phyloP scores from a whole-genome alignment of 2,113 vertebrate species.

The Peucedramus taeniatus region DNA sequence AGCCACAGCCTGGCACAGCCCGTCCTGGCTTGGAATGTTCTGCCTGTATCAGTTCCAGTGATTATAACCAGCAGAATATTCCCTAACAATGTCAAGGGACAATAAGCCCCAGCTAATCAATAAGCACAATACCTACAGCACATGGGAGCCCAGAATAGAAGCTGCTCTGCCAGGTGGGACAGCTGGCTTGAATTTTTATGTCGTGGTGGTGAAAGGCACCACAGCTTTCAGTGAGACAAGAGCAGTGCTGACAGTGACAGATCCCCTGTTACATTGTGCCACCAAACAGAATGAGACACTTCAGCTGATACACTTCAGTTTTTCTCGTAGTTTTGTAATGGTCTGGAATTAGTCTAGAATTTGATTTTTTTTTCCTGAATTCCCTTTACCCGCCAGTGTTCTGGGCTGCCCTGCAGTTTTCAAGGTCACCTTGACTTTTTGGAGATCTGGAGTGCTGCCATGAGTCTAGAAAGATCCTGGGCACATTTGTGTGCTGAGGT shows the following conservation, averaged over 20 bases:
- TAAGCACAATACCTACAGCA: neutral
- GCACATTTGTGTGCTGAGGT: neutral
- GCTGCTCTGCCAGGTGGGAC: neutral
- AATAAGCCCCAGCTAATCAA: neutral
- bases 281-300: neutral
- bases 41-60: neutral
- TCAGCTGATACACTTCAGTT: neutral
- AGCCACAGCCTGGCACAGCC: neutral
- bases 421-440: neutral
- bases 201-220: slow-evolving; percentile 13
- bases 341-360: neutral
- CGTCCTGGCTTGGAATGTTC: neutral
- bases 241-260: slow-evolving; percentile 46
- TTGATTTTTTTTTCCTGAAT: neutral
- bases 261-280: slow-evolving; percentile 33
- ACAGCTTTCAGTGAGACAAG: slow-evolving; percentile 13
- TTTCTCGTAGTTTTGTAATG: neutral
- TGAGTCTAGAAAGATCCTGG: neutral
- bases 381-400: neutral
- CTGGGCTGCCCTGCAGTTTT: neutral
- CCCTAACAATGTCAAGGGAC: neutral
- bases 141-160: neutral
- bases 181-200: slow-evolving; percentile 15
- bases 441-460: neutral
- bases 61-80: neutral